Evolutionary conservation across 2,113 vertebrate species (phyloP), one percentile per base, ranked within the genome.

Genomic region (Leucoraja erinaceus): DNA sequence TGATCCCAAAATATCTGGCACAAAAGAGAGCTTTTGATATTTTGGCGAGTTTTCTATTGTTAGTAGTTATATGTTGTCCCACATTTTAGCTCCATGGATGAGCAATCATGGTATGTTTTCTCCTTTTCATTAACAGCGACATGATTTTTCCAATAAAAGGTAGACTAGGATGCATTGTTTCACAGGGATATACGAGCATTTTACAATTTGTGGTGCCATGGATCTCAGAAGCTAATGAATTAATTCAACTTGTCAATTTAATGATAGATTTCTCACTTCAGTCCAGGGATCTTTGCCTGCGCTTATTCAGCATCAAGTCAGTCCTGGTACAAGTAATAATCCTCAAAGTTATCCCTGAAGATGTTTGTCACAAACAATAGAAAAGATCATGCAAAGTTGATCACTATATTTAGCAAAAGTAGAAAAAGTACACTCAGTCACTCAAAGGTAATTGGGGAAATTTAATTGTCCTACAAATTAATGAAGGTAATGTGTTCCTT

Each of bases 391-490:
- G 90, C 68, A 54, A 91, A 91, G 90, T 91, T 66, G 72, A 91
- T n/a, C 86, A 91, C n/a, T 88, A 31, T 38, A 90, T 74, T 74
- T 72, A 72, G 66, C 38, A 91, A 91, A 91, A 91, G 90, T 91
- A 91, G 90, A 91, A 91, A 91, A 91, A 68, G 22, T 72, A 8
- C 33, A 72, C 28, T 72, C 59, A 68, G 38, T 91, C 66, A 91
- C 54, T 33, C 28, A 91, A 74, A 72, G 90, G 22, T 84, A 72
- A 72, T 33, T 74, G 33, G 90, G 66, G 90, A 74, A 91, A 74
- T 90, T 31, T 54, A 91, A 91, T 54, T 25, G 4, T 0, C 66
- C 33, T 28, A 88, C 59, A 88, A 88, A n/a, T 88, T 88, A 14
- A 84, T 61, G 81, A 84, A 84, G 54, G n/a, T n/a, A 63, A 88